A percentile compares a stretch with the other conserved stretches of the same genome.
phyloP scores from a whole-genome alignment of 1,140 invertebrate species.

The Antheraea mylitta region DNA sequence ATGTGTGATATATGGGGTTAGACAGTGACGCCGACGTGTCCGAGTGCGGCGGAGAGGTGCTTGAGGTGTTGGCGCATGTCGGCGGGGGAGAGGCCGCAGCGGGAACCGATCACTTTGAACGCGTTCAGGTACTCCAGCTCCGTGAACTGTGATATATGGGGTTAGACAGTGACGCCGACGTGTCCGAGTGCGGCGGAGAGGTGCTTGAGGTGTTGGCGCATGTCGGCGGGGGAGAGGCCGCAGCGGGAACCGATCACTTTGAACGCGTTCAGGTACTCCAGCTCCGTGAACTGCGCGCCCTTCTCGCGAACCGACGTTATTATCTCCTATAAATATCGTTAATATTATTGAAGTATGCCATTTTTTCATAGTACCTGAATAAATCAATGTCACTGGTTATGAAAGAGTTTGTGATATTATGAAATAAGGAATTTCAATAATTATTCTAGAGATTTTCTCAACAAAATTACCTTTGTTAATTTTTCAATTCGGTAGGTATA shows the following conservation, averaged over 20 bases:
- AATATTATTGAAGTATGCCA: no score
- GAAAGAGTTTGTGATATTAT: no score
- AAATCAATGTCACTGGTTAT: no score
- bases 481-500: no score
- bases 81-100: constrained; percentile 61
- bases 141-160: constrained; percentile 86
- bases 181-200: constrained; percentile 79
- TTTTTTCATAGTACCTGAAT: no score
- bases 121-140: constrained; percentile 93
- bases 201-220: constrained; percentile 75
- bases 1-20: constrained; percentile 14
- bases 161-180: constrained; percentile 68
- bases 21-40: constrained; percentile 73
- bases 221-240: constrained; percentile 61
- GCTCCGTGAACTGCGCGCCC: constrained; percentile 89
- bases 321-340: constrained; percentile 84
- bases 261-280: constrained; percentile 92
- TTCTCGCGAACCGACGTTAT: constrained; percentile 89
- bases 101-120: constrained; percentile 84
- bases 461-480: no score
- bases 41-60: constrained; percentile 78
- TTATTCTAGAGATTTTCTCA: no score
- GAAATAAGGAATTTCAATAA: no score
- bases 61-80: constrained; percentile 74
- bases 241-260: constrained; percentile 82